A percentile compares a stretch with the other conserved stretches of the same genome.
These are phyloP conservation scores for Liopterus haemorrhoidalis DNA, from an alignment of 2,888 invertebrate genomes.

Conservation along the genomic window DNA sequence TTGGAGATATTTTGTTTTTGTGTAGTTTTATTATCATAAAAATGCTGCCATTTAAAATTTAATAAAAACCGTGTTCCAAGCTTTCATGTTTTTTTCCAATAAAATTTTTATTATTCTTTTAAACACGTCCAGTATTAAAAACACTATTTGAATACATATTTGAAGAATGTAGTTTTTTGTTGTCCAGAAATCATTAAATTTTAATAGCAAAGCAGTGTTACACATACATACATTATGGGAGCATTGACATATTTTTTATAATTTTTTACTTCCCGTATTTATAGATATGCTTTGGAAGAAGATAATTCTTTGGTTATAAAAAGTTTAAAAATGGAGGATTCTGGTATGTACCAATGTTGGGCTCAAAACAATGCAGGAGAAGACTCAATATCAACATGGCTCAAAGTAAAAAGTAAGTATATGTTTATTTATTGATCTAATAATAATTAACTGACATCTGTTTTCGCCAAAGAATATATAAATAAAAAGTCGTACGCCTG, in stretches of 20 bases:
- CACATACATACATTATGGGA: neutral
- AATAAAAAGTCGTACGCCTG: too few relatives aligned
- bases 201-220: neutral
- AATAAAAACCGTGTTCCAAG: conserved; percentile 2
- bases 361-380: conserved; percentile 88
- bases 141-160: too few relatives aligned
- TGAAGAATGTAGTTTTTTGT: too few relatives aligned
- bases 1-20: too few relatives aligned
- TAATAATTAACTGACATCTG: too few relatives aligned
- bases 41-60: conserved; percentile 9
- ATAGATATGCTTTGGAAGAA: conserved; percentile 69
- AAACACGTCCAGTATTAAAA: neutral
- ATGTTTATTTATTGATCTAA: neutral
- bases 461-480: too few relatives aligned
- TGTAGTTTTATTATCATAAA: too few relatives aligned
- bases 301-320: conserved; percentile 79
- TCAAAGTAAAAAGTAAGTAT: conserved; percentile 89
- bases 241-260: conserved; percentile 7
- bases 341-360: conserved; percentile 93
- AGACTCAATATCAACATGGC: conserved; percentile 82
- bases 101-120: neutral
- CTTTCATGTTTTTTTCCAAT: neutral
- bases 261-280: conserved; percentile 30
- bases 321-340: conserved; percentile 74
- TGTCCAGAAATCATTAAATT: neutral